phyloP scores from a whole-genome alignment of 1,140 invertebrate species.

The Ctenoplectra terminalis region DNA sequence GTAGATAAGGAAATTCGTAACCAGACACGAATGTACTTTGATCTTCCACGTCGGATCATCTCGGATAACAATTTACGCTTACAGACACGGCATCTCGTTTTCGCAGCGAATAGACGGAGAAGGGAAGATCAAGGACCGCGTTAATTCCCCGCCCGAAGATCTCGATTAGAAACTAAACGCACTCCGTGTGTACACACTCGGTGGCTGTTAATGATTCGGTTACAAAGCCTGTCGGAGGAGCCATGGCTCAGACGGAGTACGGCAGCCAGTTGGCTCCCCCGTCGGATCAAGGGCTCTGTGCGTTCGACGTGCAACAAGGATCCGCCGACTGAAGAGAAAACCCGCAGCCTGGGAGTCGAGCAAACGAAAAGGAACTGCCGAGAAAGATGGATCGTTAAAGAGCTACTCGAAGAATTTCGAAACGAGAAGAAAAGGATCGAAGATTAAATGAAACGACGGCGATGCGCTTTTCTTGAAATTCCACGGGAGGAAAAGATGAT shows the following conservation, averaged over 20 bases:
- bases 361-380: background rate
- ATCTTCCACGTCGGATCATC: background rate
- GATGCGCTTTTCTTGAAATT: background rate
- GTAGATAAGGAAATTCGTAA: background rate
- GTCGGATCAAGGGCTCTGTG: conserved; percentile 23
- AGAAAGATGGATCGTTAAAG: background rate
- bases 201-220: conserved; percentile 45
- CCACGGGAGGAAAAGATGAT: background rate
- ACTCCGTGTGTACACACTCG: conserved; percentile 28
- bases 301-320: conserved; percentile 19
- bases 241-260: conserved; percentile 20
- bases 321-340: background rate
- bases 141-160: conserved; percentile 32
- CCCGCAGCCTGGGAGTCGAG: background rate
- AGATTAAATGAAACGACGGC: too few relatives aligned
- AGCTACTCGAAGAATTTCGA: background rate
- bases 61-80: too few relatives aligned
- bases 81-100: background rate
- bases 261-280: background rate
- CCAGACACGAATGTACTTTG: background rate
- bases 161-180: conserved; percentile 49
- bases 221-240: conserved; percentile 45
- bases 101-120: background rate
- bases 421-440: too few relatives aligned
- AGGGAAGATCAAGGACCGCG: conserved; percentile 30